Evolutionary conservation across 2,888 invertebrate species (phyloP), one percentile per base, ranked within the genome.

Genomic region (Hypselothyrea guttata): DNA sequence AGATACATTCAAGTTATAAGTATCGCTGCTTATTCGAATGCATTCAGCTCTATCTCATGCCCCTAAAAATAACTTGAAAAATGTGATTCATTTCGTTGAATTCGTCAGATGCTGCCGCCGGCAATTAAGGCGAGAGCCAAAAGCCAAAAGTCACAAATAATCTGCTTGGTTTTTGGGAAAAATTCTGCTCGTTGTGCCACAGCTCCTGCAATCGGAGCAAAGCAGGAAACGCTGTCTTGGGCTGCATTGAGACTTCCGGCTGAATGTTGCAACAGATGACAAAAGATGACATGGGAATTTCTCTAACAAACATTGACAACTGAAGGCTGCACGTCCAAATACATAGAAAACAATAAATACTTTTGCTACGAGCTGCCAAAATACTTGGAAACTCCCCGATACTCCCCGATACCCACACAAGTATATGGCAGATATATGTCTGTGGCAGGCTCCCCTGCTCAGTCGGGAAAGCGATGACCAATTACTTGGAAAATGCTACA

Each of bases 401-500:
- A 4, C 11, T 15, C 12, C 9, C 12, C 27, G 5, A 18, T 12
- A 4, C 45, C 27, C 41, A 18, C 13, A 11, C 11, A 11, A 2
- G 22, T 22, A 22, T 5, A 22, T 22, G n/a, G n/a, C n/a, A n/a
- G n/a, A 22, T 22, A 5, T 22, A 2, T 22, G 22, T 22, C 22
- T 22, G 22, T 22, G 22, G 5, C 22, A 4, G 22, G 2, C 46
- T 46, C 42, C 27, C 51, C 45, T 38, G 31, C 31, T 41, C 54
- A 11, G 28, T 9, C 1, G 28, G 22, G 45, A 59, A 70, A 67
- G 66, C 57, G 84, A 75, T 79, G 79, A 84, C 79, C 84, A 79
- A 79, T 79, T 79, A 81, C 84, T 81, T 68, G 76, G 84, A 79
- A 83, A 76, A 65, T 76, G 77, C 77, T 81, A 79, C 84, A 79